Evolutionary conservation across 2,888 invertebrate species (phyloP).

Genomic region (Hermaeophaga mercurialis): DNA sequence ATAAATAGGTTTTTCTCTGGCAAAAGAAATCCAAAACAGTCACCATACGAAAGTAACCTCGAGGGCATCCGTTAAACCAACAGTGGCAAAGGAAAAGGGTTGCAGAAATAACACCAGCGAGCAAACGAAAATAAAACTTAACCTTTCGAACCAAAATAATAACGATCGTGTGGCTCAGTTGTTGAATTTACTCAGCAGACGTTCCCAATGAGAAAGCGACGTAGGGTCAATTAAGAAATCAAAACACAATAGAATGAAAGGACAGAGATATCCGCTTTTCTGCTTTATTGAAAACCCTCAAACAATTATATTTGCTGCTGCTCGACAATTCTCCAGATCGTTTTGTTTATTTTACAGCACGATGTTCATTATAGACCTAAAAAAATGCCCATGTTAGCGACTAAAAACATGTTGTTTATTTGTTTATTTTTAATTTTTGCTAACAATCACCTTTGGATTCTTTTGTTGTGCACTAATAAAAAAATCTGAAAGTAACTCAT

Average conservation of each 20-base stretch:
- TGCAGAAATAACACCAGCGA: conserved; percentile 47
- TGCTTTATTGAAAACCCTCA: conserved; percentile 13
- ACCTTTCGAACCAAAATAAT: conserved; percentile 40
- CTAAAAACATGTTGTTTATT: too few species aligned
- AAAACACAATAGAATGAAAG: conserved; percentile 27
- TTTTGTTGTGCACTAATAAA: too few species aligned
- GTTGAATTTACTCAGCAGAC: conserved; percentile 31
- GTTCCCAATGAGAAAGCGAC: conserved; percentile 28
- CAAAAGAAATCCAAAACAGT: conserved; percentile 38
- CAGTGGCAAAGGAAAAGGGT: conserved; percentile 44
- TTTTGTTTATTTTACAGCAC: neutral
- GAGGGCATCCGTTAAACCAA: conserved; percentile 46
- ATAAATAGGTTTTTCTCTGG: neutral
- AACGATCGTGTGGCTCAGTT: conserved; percentile 29
- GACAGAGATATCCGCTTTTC: conserved; percentile 10
- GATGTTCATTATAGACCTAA: neutral
- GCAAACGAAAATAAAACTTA: conserved; percentile 47
- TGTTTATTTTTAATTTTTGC: too few species aligned
- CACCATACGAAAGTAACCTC: conserved; percentile 38
- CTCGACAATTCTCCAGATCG: neutral
- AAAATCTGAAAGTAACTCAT: too few species aligned
- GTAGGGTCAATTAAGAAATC: conserved; percentile 29
- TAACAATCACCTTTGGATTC: too few species aligned
- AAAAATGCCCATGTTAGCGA: too few species aligned
- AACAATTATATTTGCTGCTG: neutral